Conservation (phyloP, 1,140 invertebrate genomes). For the Pemphigus obesinymphae region DNA sequence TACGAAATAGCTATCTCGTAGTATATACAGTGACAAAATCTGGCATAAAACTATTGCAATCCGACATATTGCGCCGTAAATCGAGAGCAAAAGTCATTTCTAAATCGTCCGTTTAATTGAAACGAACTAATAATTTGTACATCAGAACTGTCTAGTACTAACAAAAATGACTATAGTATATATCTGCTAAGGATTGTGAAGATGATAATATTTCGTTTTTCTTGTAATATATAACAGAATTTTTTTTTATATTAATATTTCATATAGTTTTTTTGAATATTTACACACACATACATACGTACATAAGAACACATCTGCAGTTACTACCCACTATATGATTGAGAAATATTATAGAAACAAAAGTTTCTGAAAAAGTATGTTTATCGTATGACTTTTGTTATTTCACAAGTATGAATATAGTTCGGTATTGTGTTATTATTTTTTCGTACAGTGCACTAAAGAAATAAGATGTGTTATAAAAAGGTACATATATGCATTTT, state of each 20-base stretch:
- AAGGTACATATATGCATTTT: background rate
- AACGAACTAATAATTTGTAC: too few species aligned
- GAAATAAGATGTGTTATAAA: background rate
- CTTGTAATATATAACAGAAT: background rate
- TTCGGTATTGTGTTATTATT: background rate
- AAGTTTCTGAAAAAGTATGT: background rate
- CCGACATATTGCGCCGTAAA: too few species aligned
- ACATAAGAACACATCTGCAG: background rate
- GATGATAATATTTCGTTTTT: background rate
- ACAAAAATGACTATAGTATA: too few species aligned
- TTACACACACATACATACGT: background rate
- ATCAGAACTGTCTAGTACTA: too few species aligned
- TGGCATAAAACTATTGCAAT: too few species aligned
- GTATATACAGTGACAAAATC: background rate
- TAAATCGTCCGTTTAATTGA: too few species aligned
- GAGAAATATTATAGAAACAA: background rate
- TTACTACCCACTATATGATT: constrained; percentile 7
- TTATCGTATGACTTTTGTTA: background rate
- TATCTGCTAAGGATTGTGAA: too few species aligned
- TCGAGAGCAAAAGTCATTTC: too few species aligned
- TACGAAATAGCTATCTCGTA: background rate
- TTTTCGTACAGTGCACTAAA: background rate
- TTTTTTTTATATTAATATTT: background rate
- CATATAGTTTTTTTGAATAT: background rate
- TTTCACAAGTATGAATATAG: background rate